Base-by-base conservation (phyloP, 2,797 vertebrate genomes). In the Carduelis carduelis region DNA sequence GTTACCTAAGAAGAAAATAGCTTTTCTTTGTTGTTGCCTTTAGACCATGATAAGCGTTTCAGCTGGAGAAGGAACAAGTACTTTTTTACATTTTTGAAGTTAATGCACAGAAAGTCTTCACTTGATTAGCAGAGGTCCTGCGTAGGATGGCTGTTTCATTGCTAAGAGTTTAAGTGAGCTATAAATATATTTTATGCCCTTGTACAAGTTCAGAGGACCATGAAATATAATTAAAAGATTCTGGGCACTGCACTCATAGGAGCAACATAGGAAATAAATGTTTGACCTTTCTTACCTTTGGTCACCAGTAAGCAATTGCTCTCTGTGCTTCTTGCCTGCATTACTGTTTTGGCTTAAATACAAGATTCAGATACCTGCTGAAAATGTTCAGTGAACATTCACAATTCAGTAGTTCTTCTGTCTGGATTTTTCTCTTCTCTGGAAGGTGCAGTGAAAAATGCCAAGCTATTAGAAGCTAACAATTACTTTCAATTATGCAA, bases 181-280 rank as follows among this genome's bases (percentile, higher is more conserved):
- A 92, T 97, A 97, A 97, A 96, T 97, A 91, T 81, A 41, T 91
- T 97, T 96, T 96, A 97, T 94, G 65, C 43, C 91, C 93, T 93
- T 87, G 76, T 78, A 80, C 44, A 70, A 90, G 94, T 96, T 95
- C 90, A 94, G 69, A 95, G 76, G 55, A 80, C 87, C 95, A 63
- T 94, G 94, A 96, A 96, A 96, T 96, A 93, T 64, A 96, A 96
- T 97, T 96, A 89, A 96, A 96, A 83, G n/a, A 90, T 94, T 96
- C 92, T 94, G 76, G 41, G 82, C 65, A 37, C 56, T 53, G 66
- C 71, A 60, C 0, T 1, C 81, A 50, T 70, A 89, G 80, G 59
- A 93, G 61, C 81, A 53, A 89, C 87, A 30, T 35, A 90, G 90
- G 93, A 95, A 90, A 96, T 90, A 93, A 94, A 86, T 2, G 2